These are phyloP conservation scores for Aphelenchoides besseyi DNA, from an alignment of 1,140 invertebrate species.

Conservation along the genomic window DNA sequence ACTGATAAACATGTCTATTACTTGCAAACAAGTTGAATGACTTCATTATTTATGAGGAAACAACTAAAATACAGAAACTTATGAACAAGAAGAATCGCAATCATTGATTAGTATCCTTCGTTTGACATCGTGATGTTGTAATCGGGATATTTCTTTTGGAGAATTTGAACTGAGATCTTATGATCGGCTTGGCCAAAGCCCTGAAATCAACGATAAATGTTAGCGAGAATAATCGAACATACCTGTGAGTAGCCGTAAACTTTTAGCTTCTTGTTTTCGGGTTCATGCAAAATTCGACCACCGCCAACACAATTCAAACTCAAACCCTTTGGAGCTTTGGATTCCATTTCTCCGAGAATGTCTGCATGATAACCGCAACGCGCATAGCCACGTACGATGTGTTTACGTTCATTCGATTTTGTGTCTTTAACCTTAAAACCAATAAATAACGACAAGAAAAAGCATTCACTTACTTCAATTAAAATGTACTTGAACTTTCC, in stretches of 20 bases:
- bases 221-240: constrained; percentile 35
- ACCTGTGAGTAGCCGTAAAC: constrained; percentile 81
- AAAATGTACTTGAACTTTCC: constrained; percentile 84
- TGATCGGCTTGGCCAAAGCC: constrained; percentile 83
- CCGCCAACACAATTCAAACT: constrained; percentile 76
- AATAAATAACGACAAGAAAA: constrained; percentile 41
- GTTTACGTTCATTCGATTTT: constrained; percentile 67
- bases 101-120: constrained; percentile 76
- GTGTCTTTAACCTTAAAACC: constrained; percentile 51
- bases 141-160: constrained; percentile 73
- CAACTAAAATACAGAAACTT: too few species aligned
- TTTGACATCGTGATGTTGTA: constrained; percentile 76
- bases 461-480: constrained; percentile 69
- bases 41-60: too few species aligned
- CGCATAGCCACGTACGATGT: constrained; percentile 74
- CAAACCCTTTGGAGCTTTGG: constrained; percentile 66
- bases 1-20: too few species aligned
- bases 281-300: constrained; percentile 77
- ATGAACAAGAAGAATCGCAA: too few species aligned
- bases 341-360: constrained; percentile 70
- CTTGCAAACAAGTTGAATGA: too few species aligned
- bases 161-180: constrained; percentile 71
- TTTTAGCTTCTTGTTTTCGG: constrained; percentile 72
- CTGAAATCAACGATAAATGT: constrained; percentile 46
- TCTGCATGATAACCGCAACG: constrained; percentile 73